Evolutionary conservation across 2,113 vertebrate genomes (phyloP).

Genomic region (Ptyas mucosa): DNA sequence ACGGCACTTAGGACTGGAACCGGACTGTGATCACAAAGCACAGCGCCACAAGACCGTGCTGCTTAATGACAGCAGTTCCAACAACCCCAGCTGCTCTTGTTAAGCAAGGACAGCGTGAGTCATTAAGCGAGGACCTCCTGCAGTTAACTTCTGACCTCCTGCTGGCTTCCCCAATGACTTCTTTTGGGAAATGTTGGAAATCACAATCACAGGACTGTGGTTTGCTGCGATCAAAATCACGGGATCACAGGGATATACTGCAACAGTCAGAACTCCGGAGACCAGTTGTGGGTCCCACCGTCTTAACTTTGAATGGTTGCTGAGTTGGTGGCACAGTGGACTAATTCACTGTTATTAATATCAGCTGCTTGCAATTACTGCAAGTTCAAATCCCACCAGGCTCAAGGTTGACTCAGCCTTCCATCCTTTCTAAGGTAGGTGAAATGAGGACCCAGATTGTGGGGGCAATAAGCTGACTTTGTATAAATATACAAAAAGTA

Average conservation of each 20-base stretch:
- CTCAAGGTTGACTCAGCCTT: too few relatives aligned
- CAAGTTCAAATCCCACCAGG: too few relatives aligned
- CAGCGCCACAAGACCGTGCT: not conserved
- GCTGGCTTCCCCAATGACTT: not conserved
- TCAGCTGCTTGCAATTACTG: too few relatives aligned
- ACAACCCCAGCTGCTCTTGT: not conserved
- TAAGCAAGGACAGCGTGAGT: not conserved
- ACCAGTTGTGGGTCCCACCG: not conserved
- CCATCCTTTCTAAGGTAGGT: too few relatives aligned
- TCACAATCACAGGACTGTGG: not conserved
- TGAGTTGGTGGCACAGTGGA: too few relatives aligned
- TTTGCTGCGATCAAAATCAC: not conserved
- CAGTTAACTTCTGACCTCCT: not conserved
- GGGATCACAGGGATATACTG: not conserved
- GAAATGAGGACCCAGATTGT: too few relatives aligned
- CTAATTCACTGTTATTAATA: too few relatives aligned
- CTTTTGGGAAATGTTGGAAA: not conserved
- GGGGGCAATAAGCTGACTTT: too few relatives aligned
- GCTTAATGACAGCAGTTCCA: not conserved
- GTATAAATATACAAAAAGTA: too few relatives aligned
- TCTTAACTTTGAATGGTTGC: not conserved
- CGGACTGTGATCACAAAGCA: not conserved
- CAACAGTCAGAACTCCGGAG: not conserved
- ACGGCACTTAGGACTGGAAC: not conserved
- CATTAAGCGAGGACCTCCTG: not conserved